Evolutionary conservation across 2,888 invertebrate genomes (phyloP), one percentile per base, ranked within the genome.

Genomic region (Drosophila prostipennis): DNA sequence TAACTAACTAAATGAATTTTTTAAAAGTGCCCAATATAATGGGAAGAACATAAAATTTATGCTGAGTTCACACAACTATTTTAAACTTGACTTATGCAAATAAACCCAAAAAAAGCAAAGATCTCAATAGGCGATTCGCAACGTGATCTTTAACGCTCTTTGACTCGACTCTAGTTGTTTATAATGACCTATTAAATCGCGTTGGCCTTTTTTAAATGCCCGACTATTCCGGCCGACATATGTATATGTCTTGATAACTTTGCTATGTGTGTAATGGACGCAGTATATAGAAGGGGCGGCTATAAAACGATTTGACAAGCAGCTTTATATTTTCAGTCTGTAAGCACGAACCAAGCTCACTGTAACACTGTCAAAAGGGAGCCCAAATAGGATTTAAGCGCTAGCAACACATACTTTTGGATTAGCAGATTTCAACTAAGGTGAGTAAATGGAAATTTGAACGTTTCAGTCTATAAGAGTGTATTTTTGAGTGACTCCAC

Each of bases 321-420:
- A 46, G 72, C 73, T 65, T 72, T 81, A 55, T 68, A 76, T 79
- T 89, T 87, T 77, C 81, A 84, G 84, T 84, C 72, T 67, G 39
- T 37, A 51, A 65, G 53, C 73, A 79, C 53, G 56, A 43, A 51
- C 69, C 55, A 61, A 67, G 54, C 55, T 56, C 65, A 69, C 37
- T 67, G 71, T 75, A 83, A 56, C 65, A 52, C 46, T 71, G 34
- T 36, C 11, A 8, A 32, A 53, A 45, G 34, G 40, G 14, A 16
- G 45, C 14, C 11, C 11, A 6, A 46, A 10, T 69, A 70, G 60
- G 68, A 79, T 68, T 36, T 34, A 13, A 11, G 3, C 34, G 11
- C 4, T 11, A 11, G 11, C 26, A 34, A 32, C 19, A 23, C 14
- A 16, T 26, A 51, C 19, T 54, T 67, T 69, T 69, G 74, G 72